Percentiles rank a stretch among this genome's conserved stretches.
Conservation (phyloP, 2,113 vertebrate species). For the Sialia sialis region DNA sequence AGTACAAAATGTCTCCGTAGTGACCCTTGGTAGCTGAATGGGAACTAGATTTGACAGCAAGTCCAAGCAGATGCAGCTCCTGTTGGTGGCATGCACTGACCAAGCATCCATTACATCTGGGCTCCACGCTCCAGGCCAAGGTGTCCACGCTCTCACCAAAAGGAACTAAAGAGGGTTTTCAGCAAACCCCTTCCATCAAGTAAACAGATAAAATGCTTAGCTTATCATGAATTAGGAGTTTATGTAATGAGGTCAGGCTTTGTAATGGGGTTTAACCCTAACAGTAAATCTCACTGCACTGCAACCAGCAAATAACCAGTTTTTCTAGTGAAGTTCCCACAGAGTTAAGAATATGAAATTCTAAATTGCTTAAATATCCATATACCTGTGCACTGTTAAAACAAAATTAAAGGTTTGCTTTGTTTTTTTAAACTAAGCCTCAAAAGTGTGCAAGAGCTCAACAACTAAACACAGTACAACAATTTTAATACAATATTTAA, state of each 20-base stretch:
- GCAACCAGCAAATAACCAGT: not conserved
- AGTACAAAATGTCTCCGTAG: slow-evolving; percentile 72
- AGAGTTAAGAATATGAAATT: not conserved
- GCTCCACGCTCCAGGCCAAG: slow-evolving; percentile 41
- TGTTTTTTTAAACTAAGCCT: not conserved
- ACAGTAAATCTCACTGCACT: not conserved
- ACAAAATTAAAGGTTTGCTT: not conserved
- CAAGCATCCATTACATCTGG: slow-evolving; percentile 62
- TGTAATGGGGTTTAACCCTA: not conserved
- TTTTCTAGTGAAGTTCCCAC: not conserved
- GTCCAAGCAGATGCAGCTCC: slow-evolving; percentile 63
- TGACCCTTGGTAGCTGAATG: slow-evolving; percentile 66
- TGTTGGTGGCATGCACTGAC: slow-evolving; percentile 70
- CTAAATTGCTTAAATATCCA: not conserved
- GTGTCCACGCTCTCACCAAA: not conserved
- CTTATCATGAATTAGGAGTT: not conserved
- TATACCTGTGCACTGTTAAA: not conserved
- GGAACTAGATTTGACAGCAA: slow-evolving; percentile 60
- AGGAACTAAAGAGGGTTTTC: slow-evolving; percentile 62
- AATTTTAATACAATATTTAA: not conserved
- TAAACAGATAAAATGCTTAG: not conserved
- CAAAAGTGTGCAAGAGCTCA: not conserved
- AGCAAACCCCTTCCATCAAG: not conserved
- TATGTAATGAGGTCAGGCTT: not conserved
- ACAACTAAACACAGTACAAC: not conserved